Evolutionary conservation across 2,113 vertebrate species (phyloP), one percentile per base, ranked within the genome.

Genomic region (Butorides virescens): DNA sequence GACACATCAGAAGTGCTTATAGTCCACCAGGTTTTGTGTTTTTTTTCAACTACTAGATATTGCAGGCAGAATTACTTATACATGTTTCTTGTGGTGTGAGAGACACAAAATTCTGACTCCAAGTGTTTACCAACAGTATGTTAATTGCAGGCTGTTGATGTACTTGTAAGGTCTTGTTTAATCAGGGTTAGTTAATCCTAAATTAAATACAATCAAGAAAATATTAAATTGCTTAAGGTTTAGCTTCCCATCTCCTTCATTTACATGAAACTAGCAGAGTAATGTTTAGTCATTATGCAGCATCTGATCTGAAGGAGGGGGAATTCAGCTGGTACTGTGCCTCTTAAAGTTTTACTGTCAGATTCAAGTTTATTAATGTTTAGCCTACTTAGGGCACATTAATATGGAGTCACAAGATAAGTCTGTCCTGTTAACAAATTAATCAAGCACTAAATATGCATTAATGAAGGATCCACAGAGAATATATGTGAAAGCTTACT

Each of bases 301-400:
- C 29, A 94, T 93, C 93, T 91, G 81, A 94, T 95, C 91, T 88
- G 88, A 95, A 96, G 59, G 61, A 96, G 37, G 42, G 75, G 37
- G 23, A 94, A 68, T 59, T 94, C 75, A 94, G 15, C 39, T 93
- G 37, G n/a, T 94, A 44, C 92, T 53, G 78, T 73, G 27, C 61
- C 61, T 81, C 56, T 73, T 37, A 55, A 93, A 96, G 79, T 96
- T 96, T 95, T 92, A 94, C 47, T 90, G 23, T 61, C 77, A 90
- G 23, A 65, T 90, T 86, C 36, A 47, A 92, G 56, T 94, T 97
- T 95, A 93, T 96, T 94, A 85, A 87, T 65, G 27, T 71, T 68
- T 90, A 74, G 49, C 30, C 47, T 88, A 85, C 88, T 97, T 76
- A 74, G 34, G 44, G 62, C 71, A 86, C 26, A 93, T 91, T 93